These are phyloP conservation scores for Drosophila monieri DNA, from an alignment of 2,888 invertebrate species.

Conservation along the genomic window DNA sequence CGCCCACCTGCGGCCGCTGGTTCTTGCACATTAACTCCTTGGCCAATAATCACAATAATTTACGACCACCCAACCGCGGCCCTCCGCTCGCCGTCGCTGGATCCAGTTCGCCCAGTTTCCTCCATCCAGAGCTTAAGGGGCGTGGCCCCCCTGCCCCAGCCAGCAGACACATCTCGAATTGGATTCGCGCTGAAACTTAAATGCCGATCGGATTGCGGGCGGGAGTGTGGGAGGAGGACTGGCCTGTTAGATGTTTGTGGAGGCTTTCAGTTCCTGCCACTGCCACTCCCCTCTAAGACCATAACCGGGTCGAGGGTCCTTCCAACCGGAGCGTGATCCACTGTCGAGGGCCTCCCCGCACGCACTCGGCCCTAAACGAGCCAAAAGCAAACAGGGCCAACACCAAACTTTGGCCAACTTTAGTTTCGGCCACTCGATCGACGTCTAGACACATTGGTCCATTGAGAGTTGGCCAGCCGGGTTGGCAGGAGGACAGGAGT, in stretches of 20 bases:
- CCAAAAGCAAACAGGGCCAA: not conserved
- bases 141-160: slow-evolving; percentile 26
- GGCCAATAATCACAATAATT: slow-evolving; percentile 75
- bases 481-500: no score
- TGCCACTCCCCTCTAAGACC: no score
- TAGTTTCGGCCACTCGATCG: slow-evolving; percentile 34
- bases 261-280: no score
- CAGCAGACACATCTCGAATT: slow-evolving; percentile 35
- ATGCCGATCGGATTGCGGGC: slow-evolving; percentile 9
- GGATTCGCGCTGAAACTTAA: slow-evolving; percentile 17
- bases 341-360: not conserved
- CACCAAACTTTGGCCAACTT: slow-evolving; percentile 22
- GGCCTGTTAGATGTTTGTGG: not conserved
- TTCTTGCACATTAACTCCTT: slow-evolving; percentile 69
- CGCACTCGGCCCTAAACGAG: not conserved
- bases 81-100: slow-evolving; percentile 2
- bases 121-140: slow-evolving; percentile 1
- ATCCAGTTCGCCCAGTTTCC: not conserved
- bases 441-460: slow-evolving; percentile 39
- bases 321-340: slow-evolving; percentile 17
- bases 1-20: slow-evolving; percentile 15
- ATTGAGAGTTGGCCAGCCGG: slow-evolving; percentile 16
- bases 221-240: not conserved
- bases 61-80: slow-evolving; percentile 66
- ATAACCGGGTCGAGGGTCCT: slow-evolving; percentile 16